Evolutionary conservation across 2,797 vertebrate species (phyloP).

Genomic region (Spinus pinus): DNA sequence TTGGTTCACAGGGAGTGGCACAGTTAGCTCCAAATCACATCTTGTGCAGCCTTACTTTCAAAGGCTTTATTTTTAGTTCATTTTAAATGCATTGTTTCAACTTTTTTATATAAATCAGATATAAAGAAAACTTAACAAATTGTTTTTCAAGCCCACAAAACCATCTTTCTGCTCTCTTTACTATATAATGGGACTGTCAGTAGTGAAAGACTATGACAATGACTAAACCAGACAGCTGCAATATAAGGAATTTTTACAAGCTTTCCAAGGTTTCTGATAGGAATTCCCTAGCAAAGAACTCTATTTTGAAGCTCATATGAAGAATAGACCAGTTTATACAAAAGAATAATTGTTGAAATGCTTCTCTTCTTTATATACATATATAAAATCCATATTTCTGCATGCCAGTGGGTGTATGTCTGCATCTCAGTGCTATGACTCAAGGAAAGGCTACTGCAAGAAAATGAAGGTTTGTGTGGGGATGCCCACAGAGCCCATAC

Average conservation of each 20-base stretch:
- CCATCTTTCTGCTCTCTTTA: not conserved
- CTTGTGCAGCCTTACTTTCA: not conserved
- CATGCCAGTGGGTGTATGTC: not conserved
- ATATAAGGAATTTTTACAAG: conserved; percentile 55
- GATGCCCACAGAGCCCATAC: not conserved
- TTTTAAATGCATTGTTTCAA: not conserved
- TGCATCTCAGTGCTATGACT: not conserved
- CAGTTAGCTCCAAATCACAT: not conserved
- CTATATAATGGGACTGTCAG: not conserved
- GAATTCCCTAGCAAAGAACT: conserved; percentile 35
- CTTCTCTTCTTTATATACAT: not conserved
- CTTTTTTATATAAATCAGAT: not conserved
- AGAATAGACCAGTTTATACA: not conserved
- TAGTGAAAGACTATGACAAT: not conserved
- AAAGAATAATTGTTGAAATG: not conserved
- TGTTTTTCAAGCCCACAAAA: conserved; percentile 17
- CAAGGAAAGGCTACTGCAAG: not conserved
- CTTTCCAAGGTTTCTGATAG: conserved; percentile 51
- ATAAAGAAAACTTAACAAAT: not conserved
- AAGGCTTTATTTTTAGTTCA: not conserved
- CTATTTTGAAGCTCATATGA: conserved; percentile 27
- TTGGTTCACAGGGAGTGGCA: not conserved
- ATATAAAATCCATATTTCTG: not conserved
- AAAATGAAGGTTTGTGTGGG: not conserved
- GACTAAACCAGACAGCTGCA: conserved; percentile 52